Evolutionary conservation across 1,140 invertebrate genomes (phyloP).

Genomic region (Cotesia typhae): DNA sequence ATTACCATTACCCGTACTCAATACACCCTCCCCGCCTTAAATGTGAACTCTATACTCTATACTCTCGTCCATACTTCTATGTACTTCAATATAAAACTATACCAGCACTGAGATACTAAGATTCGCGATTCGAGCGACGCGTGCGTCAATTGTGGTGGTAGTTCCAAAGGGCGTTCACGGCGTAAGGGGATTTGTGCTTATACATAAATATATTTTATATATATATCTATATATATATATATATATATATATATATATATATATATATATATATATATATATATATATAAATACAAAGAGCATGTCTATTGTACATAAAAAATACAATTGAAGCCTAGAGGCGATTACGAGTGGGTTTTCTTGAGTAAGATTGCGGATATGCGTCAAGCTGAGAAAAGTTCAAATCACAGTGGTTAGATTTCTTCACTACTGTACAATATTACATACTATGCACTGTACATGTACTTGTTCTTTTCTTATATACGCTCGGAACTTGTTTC

Average conservation of each 20-base stretch:
- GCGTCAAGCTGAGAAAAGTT: constrained; percentile 8
- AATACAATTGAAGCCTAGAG: background rate
- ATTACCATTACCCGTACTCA: constrained; percentile 10
- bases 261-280: constrained; percentile 13
- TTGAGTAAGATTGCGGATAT: constrained; percentile 10
- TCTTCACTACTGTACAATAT: background rate
- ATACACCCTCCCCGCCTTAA: too few relatives aligned
- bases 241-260: background rate
- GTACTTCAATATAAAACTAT: background rate
- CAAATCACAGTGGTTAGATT: constrained; percentile 14
- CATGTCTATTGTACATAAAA: constrained; percentile 16
- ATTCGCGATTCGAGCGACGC: constrained; percentile 24
- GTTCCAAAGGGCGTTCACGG: constrained; percentile 47
- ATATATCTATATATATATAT: background rate
- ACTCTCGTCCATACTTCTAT: background rate
- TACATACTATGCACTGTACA: background rate
- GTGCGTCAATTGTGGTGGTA: constrained; percentile 37
- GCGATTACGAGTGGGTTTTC: constrained; percentile 7
- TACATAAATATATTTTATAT: constrained; percentile 7
- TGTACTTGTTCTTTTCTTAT: background rate
- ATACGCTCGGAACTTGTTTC: background rate
- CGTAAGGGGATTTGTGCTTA: constrained; percentile 26
- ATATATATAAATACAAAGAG: background rate
- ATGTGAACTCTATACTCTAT: background rate
- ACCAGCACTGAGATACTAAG: constrained; percentile 1